Evolutionary conservation across 2,797 vertebrate genomes (phyloP).

Genomic region (Austrolebias charrua): DNA sequence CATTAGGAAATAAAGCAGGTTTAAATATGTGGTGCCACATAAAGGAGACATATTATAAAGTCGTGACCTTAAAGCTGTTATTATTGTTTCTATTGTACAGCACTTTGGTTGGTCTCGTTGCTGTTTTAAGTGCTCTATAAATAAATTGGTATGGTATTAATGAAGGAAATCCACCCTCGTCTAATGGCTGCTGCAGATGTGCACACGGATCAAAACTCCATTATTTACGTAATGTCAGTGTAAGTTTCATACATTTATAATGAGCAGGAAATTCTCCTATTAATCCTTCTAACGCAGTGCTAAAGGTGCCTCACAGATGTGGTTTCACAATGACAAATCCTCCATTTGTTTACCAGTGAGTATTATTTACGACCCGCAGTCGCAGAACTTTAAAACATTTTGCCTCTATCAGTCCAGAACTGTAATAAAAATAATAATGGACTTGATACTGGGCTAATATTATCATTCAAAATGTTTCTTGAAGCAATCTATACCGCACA

Average conservation of each 20-base stretch:
- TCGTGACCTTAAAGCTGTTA: neutral
- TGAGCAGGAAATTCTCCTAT: slow-evolving; percentile 1
- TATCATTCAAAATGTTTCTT: too few relatives aligned
- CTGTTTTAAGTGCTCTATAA: too few relatives aligned
- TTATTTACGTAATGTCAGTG: slow-evolving; percentile 16
- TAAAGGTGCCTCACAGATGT: slow-evolving; percentile 7
- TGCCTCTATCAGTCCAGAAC: neutral
- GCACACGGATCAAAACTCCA: slow-evolving; percentile 11
- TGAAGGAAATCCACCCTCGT: neutral
- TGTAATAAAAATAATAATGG: too few relatives aligned
- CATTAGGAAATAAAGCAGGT: neutral
- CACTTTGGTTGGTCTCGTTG: too few relatives aligned
- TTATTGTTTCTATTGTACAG: too few relatives aligned
- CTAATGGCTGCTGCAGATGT: neutral
- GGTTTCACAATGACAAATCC: neutral
- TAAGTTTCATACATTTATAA: slow-evolving; percentile 34
- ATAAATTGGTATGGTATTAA: too few relatives aligned
- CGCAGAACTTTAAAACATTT: neutral
- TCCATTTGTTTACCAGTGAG: too few relatives aligned
- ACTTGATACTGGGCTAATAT: too few relatives aligned
- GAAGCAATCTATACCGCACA: too few relatives aligned
- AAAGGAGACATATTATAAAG: neutral
- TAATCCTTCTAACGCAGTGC: slow-evolving; percentile 6
- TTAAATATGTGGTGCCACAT: neutral
- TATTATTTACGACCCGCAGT: too few relatives aligned